Evolutionary conservation across 2,797 vertebrate genomes (phyloP).

Genomic region (Diceros bicornis): DNA sequence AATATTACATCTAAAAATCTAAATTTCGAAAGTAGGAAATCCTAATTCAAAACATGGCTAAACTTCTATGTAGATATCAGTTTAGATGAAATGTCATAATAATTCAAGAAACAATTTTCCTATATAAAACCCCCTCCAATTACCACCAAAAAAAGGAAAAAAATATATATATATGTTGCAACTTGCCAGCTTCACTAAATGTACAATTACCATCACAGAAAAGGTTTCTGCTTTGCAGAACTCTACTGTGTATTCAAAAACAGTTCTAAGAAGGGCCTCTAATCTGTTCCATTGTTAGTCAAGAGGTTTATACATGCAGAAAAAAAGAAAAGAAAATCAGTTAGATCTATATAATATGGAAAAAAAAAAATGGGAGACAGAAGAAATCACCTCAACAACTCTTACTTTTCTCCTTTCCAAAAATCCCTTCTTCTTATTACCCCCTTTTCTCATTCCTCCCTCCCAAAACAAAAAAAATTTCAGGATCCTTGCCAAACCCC

Average conservation of each 20-base stretch:
- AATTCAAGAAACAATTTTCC: slow-evolving; percentile 83
- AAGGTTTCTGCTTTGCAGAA: slow-evolving; percentile 90
- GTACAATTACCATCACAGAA: slow-evolving; percentile 89
- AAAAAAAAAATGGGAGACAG: slow-evolving; percentile 87
- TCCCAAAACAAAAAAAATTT: slow-evolving; percentile 68
- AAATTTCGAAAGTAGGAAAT: slow-evolving; percentile 79
- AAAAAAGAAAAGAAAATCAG: slow-evolving; percentile 89
- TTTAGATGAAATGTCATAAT: slow-evolving; percentile 87
- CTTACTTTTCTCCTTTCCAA: slow-evolving; percentile 73
- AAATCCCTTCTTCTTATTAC: slow-evolving; percentile 57
- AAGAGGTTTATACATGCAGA: slow-evolving; percentile 90
- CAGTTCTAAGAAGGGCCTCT: slow-evolving; percentile 89
- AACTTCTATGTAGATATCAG: slow-evolving; percentile 79
- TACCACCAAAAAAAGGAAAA: slow-evolving; percentile 79
- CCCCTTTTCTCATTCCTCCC: slow-evolving; percentile 72
- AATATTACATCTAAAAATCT: slow-evolving; percentile 24
- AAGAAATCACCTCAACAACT: slow-evolving; percentile 89
- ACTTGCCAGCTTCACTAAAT: slow-evolving; percentile 89
- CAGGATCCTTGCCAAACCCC: slow-evolving; percentile 89
- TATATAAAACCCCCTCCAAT: slow-evolving; percentile 77
- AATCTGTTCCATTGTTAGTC: slow-evolving; percentile 92
- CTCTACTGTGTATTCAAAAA: slow-evolving; percentile 89
- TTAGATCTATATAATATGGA: slow-evolving; percentile 88
- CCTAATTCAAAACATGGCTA: slow-evolving; percentile 85
- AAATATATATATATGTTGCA: slow-evolving; percentile 41